Conservation (phyloP, 2,797 vertebrate species). For the Sebastes jordani region DNA sequence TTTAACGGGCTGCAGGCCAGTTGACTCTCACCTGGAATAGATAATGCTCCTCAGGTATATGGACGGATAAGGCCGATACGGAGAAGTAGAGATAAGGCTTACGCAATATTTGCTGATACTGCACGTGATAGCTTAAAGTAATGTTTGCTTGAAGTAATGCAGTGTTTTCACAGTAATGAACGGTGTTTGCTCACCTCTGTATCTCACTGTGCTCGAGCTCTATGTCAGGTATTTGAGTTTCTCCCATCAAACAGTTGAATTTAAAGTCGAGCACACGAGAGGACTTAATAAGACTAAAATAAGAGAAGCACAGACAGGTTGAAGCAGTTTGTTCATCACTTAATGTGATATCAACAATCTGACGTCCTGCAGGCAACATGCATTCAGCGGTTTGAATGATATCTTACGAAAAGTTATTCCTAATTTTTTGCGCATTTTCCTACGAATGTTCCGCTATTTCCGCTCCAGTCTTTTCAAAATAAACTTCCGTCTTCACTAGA, state of each 20-base stretch:
- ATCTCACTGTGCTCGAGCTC: neutral
- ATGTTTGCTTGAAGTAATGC: neutral
- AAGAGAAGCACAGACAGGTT: neutral
- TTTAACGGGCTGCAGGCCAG: fast-evolving
- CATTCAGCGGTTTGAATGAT: fast-evolving
- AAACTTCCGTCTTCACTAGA: too few relatives aligned
- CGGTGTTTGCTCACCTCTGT: neutral
- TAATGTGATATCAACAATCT: neutral
- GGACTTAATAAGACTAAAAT: neutral
- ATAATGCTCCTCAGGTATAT: neutral
- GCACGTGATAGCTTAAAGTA: neutral
- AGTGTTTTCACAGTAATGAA: neutral
- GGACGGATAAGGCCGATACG: neutral
- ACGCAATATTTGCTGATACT: conserved; percentile 19
- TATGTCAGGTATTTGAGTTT: neutral
- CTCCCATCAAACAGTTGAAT: neutral
- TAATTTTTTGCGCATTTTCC: too few relatives aligned
- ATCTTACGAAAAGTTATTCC: too few relatives aligned
- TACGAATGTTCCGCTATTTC: too few relatives aligned
- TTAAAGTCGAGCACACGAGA: neutral
- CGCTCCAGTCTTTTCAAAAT: too few relatives aligned
- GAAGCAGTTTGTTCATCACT: neutral
- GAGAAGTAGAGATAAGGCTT: neutral
- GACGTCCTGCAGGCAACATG: neutral
- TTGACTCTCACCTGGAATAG: neutral